These are phyloP conservation scores for Hydrocynus forskahlii DNA, from an alignment of 2,797 vertebrate genomes.

Conservation along the genomic window DNA sequence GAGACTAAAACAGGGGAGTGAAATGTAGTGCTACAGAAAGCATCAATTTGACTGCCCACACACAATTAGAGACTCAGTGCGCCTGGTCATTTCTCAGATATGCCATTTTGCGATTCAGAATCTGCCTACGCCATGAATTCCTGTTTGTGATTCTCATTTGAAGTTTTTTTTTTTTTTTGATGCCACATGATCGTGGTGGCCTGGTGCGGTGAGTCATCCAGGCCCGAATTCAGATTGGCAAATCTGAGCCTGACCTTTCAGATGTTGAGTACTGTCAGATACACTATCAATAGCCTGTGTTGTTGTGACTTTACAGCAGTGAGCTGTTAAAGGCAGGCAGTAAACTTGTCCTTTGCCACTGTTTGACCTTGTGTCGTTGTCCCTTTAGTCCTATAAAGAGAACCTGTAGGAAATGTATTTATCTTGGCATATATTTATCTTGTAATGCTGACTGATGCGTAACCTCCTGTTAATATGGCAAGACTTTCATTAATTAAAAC, in stretches of 20 bases:
- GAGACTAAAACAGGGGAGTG: background rate
- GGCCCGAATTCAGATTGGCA: slow-evolving; percentile 44
- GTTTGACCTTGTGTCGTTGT: background rate
- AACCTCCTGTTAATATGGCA: background rate
- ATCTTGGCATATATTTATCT: background rate
- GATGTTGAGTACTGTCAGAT: slow-evolving; percentile 39
- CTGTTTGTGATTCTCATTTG: slow-evolving; percentile 65
- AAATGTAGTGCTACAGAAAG: background rate
- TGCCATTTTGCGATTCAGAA: slow-evolving; percentile 56
- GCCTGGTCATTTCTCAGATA: slow-evolving; percentile 59
- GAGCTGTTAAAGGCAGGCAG: slow-evolving; percentile 5
- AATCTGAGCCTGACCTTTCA: slow-evolving; percentile 66
- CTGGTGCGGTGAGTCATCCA: slow-evolving; percentile 71
- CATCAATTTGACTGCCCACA: slow-evolving; percentile 19
- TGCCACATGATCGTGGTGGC: slow-evolving; percentile 63
- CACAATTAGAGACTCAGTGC: slow-evolving; percentile 2
- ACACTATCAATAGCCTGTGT: slow-evolving; percentile 56
- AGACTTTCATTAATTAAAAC: no score
- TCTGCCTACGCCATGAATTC: slow-evolving; percentile 61
- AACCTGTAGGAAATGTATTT: background rate
- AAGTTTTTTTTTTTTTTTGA: slow-evolving; percentile 64
- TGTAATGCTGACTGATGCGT: background rate
- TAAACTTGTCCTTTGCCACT: slow-evolving; percentile 23
- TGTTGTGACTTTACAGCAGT: slow-evolving; percentile 53
- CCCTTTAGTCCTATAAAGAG: background rate